Evolutionary conservation across 2,797 vertebrate genomes (phyloP), one percentile per base, ranked within the genome.

Genomic region (Girardinus metallicus): DNA sequence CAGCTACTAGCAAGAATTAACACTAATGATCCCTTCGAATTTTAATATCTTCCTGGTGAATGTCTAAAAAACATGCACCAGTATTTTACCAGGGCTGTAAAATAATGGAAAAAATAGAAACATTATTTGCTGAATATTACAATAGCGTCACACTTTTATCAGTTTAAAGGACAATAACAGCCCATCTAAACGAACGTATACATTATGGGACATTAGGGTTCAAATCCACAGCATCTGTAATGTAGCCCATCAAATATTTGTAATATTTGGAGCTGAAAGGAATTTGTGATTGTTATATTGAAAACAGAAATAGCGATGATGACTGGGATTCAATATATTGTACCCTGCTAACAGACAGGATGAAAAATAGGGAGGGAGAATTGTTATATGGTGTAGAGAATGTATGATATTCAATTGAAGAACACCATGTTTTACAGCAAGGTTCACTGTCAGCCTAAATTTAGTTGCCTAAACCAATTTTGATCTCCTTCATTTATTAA

Each of bases 401-500:
- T 47, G 64, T 15, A 89, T 47, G 74, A 79, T 7, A 64, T 85
- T 86, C 80, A 60, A 77, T 44, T 76, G 72, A 64, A 41, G 68
- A 86, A 79, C 75, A 91, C 79, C 34, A 51, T 89, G 85, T 82
- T 86, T 75, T 76, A 85, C 26, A 86, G 31, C 16, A 57, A 68
- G 29, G 23, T 77, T 57, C 57, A 57, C 15, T 31, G 73, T 71
- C 71, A 71, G 60, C 34, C 71, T 76, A 44, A 47, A 29, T 29
- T 85, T 77, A 74, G 75, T 68, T 81, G 62, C 43, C 39, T 72
- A 51, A 73, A 90, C 75, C 84, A 82, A 86, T 89, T 88, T n/a
- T 49, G 75, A 74, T 89, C 73, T 83, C 87, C 87, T 86, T 87
- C 87, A 73, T 90, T 92, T 90, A 86, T 91, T 91, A 89, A 75